phyloP scores from a whole-genome alignment of 2,888 invertebrate genomes.

The Abrostola triplasia region DNA sequence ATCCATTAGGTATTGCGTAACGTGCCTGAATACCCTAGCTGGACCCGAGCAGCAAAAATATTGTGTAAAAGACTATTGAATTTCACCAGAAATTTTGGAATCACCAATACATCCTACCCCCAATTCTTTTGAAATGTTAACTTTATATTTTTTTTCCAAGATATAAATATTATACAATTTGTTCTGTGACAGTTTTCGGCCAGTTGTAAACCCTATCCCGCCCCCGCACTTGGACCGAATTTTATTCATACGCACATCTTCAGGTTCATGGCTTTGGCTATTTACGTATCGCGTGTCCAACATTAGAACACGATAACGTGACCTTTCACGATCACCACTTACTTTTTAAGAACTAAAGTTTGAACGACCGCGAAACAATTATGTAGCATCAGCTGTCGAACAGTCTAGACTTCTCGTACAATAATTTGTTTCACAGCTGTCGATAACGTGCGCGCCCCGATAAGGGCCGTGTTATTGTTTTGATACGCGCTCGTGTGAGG shows the following conservation, averaged over 20 bases:
- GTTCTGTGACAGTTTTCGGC: constrained; percentile 4
- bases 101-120: too few species aligned
- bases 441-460: constrained; percentile 36
- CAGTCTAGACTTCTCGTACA: constrained; percentile 30
- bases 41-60: too few species aligned
- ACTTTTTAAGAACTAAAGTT: constrained; percentile 35
- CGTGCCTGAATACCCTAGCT: not conserved
- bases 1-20: not conserved
- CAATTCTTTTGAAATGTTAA: too few species aligned
- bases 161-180: constrained; percentile 7
- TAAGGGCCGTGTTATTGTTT: constrained; percentile 42
- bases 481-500: constrained; percentile 26
- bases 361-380: constrained; percentile 35
- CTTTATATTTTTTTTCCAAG: not conserved
- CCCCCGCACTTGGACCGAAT: constrained; percentile 55
- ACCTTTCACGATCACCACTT: constrained; percentile 55
- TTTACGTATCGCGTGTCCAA: constrained; percentile 64
- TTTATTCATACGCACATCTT: constrained; percentile 57
- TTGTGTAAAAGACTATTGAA: too few species aligned
- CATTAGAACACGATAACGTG: constrained; percentile 52
- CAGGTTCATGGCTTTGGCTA: constrained; percentile 72
- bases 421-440: constrained; percentile 30
- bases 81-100: too few species aligned
- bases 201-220: constrained; percentile 24
- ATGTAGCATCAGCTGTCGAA: constrained; percentile 47